Percentiles rank a stretch among this genome's conserved stretches.
phyloP scores from a whole-genome alignment of 2,113 vertebrate genomes.

The Bucco capensis region DNA sequence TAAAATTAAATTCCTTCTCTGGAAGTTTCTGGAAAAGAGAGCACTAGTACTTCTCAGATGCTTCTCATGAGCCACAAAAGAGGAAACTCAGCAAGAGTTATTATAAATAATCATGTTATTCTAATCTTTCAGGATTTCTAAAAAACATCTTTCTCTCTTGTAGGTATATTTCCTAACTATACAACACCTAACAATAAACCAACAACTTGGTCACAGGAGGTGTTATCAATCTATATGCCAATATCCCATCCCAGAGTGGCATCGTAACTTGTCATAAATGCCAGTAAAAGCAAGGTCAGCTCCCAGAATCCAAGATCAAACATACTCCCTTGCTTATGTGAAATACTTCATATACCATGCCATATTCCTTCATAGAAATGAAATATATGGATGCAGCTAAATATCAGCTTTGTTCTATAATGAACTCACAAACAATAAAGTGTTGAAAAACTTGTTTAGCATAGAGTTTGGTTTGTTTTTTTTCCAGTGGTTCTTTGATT shows the following conservation, averaged over 20 bases:
- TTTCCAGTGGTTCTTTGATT: too few relatives aligned
- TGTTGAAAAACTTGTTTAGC: neutral
- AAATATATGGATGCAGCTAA: neutral
- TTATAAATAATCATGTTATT: neutral
- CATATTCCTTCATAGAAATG: neutral
- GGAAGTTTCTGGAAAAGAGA: neutral
- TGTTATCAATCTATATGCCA: neutral
- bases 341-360: neutral
- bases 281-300: neutral
- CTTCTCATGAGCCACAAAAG: neutral
- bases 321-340: neutral
- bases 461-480: too few relatives aligned
- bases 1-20: neutral
- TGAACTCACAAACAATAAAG: neutral
- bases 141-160: neutral
- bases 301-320: neutral
- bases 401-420: neutral
- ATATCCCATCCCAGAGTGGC: neutral
- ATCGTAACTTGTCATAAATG: neutral
- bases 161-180: neutral
- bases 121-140: neutral
- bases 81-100: neutral
- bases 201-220: neutral
- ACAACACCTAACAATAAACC: neutral
- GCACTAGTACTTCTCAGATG: neutral